Evolutionary conservation across 2,888 invertebrate species (phyloP).

Genomic region (Digitonthophagus gazella): DNA sequence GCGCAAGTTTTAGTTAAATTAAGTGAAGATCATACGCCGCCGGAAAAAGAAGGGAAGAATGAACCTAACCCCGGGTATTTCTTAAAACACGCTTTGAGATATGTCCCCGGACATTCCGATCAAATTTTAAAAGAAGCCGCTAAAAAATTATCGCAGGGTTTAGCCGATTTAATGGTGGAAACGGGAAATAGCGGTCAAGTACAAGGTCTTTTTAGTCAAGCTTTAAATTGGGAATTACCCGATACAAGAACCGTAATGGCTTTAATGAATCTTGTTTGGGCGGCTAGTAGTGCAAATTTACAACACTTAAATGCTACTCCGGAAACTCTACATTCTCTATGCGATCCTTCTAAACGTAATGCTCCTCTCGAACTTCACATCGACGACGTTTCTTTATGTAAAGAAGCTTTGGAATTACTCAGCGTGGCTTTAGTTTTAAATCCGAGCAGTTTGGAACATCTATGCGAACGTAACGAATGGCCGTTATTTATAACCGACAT

Average conservation of each 20-base stretch:
- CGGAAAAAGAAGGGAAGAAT: constrained; percentile 44
- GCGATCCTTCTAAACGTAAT: constrained; percentile 61
- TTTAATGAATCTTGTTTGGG: constrained; percentile 76
- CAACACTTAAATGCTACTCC: constrained; percentile 59
- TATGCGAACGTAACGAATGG: constrained; percentile 82
- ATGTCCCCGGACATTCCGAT: constrained; percentile 84
- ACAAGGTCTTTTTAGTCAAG: constrained; percentile 57
- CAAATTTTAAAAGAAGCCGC: constrained; percentile 76
- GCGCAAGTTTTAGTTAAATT: constrained; percentile 70
- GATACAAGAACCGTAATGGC: constrained; percentile 71
- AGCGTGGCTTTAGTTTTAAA: constrained; percentile 87
- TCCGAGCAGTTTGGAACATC: constrained; percentile 78
- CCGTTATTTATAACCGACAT: constrained; percentile 86
- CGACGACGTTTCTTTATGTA: constrained; percentile 58
- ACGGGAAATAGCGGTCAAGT: constrained; percentile 44
- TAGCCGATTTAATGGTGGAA: constrained; percentile 63
- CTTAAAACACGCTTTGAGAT: constrained; percentile 79
- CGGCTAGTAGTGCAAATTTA: constrained; percentile 69
- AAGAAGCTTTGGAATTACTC: constrained; percentile 90
- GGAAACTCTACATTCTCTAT: constrained; percentile 64
- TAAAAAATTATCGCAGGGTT: constrained; percentile 74
- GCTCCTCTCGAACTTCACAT: constrained; percentile 54
- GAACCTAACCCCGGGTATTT: constrained; percentile 52
- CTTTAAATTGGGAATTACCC: constrained; percentile 68
- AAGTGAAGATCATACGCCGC: constrained; percentile 49